A percentile compares a stretch with the other conserved stretches of the same genome.
These are phyloP conservation scores for Motacilla alba DNA, from an alignment of 2,113 vertebrate species.

Conservation along the genomic window DNA sequence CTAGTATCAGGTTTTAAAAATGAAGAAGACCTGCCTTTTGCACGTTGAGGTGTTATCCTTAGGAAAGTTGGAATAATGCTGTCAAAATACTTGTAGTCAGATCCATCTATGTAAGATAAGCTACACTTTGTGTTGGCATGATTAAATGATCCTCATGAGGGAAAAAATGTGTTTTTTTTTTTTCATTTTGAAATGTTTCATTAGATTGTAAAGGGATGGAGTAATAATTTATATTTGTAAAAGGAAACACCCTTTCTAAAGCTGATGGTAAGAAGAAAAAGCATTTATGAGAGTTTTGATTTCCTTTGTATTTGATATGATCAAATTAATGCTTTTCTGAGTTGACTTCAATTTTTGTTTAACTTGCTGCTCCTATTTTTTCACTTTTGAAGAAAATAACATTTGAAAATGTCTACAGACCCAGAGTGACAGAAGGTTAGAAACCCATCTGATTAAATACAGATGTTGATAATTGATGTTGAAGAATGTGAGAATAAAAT, in stretches of 20 bases:
- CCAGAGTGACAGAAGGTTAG: background rate
- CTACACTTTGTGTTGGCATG: background rate
- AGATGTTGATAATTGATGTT: background rate
- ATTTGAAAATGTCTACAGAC: background rate
- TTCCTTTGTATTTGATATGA: background rate
- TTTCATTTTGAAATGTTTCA: background rate
- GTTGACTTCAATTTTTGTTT: background rate
- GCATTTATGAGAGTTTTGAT: background rate
- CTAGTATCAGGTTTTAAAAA: background rate
- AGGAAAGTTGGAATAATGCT: background rate
- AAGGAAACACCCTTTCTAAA: background rate
- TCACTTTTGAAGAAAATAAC: background rate
- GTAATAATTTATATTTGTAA: background rate
- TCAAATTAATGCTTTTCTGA: background rate
- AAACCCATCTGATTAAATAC: background rate
- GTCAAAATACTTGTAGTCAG: background rate
- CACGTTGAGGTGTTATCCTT: background rate
- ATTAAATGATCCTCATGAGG: background rate
- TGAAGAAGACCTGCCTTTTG: background rate
- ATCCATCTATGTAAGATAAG: background rate
- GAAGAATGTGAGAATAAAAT: background rate
- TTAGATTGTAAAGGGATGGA: background rate
- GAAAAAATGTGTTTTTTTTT: background rate
- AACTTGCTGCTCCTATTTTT: background rate
- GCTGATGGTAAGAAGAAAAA: background rate